Evolutionary conservation across 2,888 invertebrate species (phyloP).

Genomic region (Lepas anatifera): DNA sequence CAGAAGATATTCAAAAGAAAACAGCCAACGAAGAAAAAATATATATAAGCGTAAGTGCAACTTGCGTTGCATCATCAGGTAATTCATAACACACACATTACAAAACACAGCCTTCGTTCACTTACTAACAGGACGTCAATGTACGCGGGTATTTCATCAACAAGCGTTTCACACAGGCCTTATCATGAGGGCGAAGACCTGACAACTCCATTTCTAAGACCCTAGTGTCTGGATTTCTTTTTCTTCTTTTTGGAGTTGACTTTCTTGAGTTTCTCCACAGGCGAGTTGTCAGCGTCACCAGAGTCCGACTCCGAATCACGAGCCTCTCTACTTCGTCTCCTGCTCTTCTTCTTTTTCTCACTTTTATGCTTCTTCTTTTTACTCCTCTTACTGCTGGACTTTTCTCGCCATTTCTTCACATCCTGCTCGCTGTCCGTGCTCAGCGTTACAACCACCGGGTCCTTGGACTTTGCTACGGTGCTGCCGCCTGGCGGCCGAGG

Average conservation of each 20-base stretch:
- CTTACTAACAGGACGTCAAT: too few species aligned
- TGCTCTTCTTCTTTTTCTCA: conserved; percentile 27
- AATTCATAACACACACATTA: too few species aligned
- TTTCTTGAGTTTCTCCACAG: not conserved
- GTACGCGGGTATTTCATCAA: too few species aligned
- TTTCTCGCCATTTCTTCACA: conserved; percentile 27
- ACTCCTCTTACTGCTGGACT: conserved; percentile 30
- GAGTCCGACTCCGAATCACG: not conserved
- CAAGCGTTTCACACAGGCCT: too few species aligned
- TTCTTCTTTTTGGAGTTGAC: not conserved
- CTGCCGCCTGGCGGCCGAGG: conserved; percentile 16
- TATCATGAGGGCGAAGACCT: too few species aligned
- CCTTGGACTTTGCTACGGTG: not conserved
- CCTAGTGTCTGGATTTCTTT: not conserved
- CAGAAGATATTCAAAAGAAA: too few species aligned
- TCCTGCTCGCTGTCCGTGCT: not conserved
- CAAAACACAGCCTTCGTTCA: too few species aligned
- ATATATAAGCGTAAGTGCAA: too few species aligned
- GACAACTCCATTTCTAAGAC: too few species aligned
- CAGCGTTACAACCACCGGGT: not conserved
- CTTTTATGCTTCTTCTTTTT: conserved; percentile 28
- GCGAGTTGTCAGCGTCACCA: not conserved
- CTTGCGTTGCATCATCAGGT: too few species aligned
- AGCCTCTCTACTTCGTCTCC: not conserved
- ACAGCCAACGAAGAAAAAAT: too few species aligned